Conservation (phyloP, 2,113 vertebrate species). For the Arothron firmamentum region DNA sequence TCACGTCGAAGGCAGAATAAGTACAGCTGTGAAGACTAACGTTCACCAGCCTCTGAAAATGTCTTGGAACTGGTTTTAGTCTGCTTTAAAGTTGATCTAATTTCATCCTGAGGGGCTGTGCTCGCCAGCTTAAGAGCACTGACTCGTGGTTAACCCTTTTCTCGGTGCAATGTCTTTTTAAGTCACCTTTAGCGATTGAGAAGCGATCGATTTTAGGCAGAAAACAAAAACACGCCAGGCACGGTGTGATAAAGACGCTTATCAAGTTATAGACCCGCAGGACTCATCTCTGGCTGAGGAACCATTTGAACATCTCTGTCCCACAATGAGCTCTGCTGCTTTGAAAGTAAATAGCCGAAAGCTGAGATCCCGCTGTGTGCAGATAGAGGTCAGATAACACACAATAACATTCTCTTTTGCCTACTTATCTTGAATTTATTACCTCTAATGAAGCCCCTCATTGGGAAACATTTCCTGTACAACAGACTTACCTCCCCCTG, state of each 20-base stretch:
- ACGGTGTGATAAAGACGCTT: constrained; percentile 30
- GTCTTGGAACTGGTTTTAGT: not conserved
- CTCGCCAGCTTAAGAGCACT: not conserved
- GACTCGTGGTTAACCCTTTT: not conserved
- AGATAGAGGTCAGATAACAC: constrained; percentile 24
- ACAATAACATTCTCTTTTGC: constrained; percentile 34
- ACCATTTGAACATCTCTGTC: constrained; percentile 32
- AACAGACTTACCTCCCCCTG: constrained; percentile 25
- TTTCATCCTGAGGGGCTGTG: constrained; percentile 6
- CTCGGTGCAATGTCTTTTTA: constrained; percentile 10
- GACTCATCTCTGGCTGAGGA: constrained; percentile 22
- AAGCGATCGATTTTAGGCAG: constrained; percentile 23
- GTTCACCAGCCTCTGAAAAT: not conserved
- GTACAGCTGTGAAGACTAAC: constrained; percentile 9
- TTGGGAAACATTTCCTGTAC: constrained; percentile 17
- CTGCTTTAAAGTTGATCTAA: not conserved
- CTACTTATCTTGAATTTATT: constrained; percentile 23
- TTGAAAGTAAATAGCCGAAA: constrained; percentile 16
- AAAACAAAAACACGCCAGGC: constrained; percentile 25
- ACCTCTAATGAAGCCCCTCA: constrained; percentile 38
- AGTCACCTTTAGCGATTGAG: constrained; percentile 6
- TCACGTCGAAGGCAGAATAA: constrained; percentile 13
- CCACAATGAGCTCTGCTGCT: constrained; percentile 19
- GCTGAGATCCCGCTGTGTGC: constrained; percentile 27
- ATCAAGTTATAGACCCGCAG: constrained; percentile 31